Percentiles rank a stretch among this genome's conserved stretches.
Evolutionary conservation across 2,797 vertebrate species (phyloP).

Genomic region (Ambastaia sidthimunki): DNA sequence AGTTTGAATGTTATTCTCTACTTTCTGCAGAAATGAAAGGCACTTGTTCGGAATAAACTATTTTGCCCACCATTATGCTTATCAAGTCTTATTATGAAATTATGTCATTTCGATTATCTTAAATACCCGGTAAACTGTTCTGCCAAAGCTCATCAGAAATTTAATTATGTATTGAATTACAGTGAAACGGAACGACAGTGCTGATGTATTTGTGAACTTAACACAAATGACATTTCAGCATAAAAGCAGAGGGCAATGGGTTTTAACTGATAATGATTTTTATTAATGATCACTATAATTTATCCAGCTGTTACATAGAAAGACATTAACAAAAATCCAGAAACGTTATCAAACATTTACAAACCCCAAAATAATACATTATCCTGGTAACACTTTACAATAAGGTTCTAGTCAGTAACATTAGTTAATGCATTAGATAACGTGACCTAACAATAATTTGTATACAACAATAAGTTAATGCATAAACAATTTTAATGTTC

Average conservation of each 20-base stretch:
- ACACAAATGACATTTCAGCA: constrained; percentile 50
- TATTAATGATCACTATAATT: neutral
- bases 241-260: constrained; percentile 8
- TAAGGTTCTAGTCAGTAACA: no score
- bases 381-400: no score
- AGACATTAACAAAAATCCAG: neutral
- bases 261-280: constrained; percentile 29
- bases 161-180: constrained; percentile 60
- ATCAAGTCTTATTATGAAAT: constrained; percentile 59
- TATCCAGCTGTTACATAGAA: neutral
- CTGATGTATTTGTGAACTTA: constrained; percentile 51
- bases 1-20: constrained; percentile 37
- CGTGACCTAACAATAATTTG: no score
- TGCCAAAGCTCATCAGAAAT: constrained; percentile 62
- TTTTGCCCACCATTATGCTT: constrained; percentile 53
- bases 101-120: constrained; percentile 60
- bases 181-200: constrained; percentile 49
- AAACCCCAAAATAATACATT: neutral
- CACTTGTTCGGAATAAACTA: constrained; percentile 43
- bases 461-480: no score
- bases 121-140: constrained; percentile 59
- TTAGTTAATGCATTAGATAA: no score
- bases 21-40: constrained; percentile 53
- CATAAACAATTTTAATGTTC: no score
- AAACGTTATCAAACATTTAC: neutral